These are phyloP conservation scores for Chrysina gloriosa DNA, from an alignment of 2,888 invertebrate genomes.

Conservation along the genomic window DNA sequence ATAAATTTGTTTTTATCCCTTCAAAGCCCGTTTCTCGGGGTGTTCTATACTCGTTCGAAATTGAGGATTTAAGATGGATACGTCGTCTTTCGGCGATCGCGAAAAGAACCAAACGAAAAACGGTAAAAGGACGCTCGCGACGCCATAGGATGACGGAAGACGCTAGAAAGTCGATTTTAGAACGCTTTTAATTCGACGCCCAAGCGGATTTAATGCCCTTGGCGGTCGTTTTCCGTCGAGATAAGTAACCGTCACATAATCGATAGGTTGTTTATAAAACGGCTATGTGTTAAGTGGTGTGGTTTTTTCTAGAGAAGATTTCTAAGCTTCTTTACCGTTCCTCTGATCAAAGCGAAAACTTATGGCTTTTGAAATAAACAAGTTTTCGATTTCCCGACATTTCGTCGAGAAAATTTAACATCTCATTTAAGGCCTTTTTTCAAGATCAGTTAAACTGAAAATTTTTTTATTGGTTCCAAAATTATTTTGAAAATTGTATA, in stretches of 20 bases:
- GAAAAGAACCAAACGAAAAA: not conserved
- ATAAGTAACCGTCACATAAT: constrained; percentile 13
- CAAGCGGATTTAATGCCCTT: not conserved
- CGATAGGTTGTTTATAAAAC: not conserved
- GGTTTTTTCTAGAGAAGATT: too few species aligned
- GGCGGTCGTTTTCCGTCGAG: not conserved
- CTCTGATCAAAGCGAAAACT: too few species aligned
- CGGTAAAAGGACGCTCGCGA: too few species aligned
- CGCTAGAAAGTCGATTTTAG: constrained; percentile 17
- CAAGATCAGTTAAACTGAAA: too few species aligned
- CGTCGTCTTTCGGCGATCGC: not conserved
- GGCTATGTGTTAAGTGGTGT: too few species aligned
- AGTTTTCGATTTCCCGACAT: too few species aligned
- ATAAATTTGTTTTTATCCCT: constrained; percentile 35
- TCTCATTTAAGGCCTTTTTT: too few species aligned
- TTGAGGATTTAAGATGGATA: constrained; percentile 9
- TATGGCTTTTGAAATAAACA: too few species aligned
- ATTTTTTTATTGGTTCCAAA: too few species aligned
- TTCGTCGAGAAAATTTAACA: too few species aligned
- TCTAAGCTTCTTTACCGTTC: too few species aligned
- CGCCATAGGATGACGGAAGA: not conserved
- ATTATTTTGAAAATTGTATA: too few species aligned
- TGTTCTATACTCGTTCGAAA: constrained; percentile 27
- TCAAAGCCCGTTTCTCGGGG: constrained; percentile 29
- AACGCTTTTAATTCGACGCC: constrained; percentile 22